Evolutionary conservation across 2,797 vertebrate genomes (phyloP).

Genomic region (Diplodus puntazzo): DNA sequence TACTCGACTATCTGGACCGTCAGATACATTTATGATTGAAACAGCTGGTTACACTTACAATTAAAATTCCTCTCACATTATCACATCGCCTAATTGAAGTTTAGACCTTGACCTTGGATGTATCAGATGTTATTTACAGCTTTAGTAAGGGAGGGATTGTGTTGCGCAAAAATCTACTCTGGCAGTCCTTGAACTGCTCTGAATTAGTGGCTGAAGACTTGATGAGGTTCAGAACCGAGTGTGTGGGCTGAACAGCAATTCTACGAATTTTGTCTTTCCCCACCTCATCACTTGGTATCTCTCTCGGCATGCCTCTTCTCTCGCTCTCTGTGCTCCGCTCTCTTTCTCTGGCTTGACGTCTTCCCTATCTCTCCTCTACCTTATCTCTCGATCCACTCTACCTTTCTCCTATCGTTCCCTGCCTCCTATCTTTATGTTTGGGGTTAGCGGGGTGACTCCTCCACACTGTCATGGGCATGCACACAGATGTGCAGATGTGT

Average conservation of each 20-base stretch:
- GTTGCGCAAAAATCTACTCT: constrained; percentile 68
- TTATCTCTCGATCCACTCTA: constrained; percentile 60
- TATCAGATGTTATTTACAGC: constrained; percentile 76
- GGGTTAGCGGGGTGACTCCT: constrained; percentile 79
- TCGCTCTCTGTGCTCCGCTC: constrained; percentile 35
- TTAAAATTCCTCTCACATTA: constrained; percentile 59
- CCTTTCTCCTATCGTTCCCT: constrained; percentile 72
- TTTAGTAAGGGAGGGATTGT: constrained; percentile 73
- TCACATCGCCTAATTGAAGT: constrained; percentile 65
- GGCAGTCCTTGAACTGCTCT: constrained; percentile 77
- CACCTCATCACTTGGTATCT: constrained; percentile 78
- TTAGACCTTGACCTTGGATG: constrained; percentile 75
- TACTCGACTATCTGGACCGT: constrained; percentile 19
- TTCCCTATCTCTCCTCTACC: constrained; percentile 58
- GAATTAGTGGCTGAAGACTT: constrained; percentile 73
- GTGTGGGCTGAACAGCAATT: constrained; percentile 79
- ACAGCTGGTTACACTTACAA: constrained; percentile 61
- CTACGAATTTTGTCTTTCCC: constrained; percentile 76
- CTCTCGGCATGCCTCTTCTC: constrained; percentile 63
- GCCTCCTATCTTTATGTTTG: constrained; percentile 80
- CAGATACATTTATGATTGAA: constrained; percentile 33
- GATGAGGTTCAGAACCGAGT: constrained; percentile 76
- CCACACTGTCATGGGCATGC: constrained; percentile 78
- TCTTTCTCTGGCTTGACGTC: constrained; percentile 59
- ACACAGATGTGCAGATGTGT: constrained; percentile 80